These are phyloP conservation scores for roundworm (Caenorhabditis elegans) DNA, from an alignment of 1,140 invertebrate species.

Conservation along the genomic window DNA sequence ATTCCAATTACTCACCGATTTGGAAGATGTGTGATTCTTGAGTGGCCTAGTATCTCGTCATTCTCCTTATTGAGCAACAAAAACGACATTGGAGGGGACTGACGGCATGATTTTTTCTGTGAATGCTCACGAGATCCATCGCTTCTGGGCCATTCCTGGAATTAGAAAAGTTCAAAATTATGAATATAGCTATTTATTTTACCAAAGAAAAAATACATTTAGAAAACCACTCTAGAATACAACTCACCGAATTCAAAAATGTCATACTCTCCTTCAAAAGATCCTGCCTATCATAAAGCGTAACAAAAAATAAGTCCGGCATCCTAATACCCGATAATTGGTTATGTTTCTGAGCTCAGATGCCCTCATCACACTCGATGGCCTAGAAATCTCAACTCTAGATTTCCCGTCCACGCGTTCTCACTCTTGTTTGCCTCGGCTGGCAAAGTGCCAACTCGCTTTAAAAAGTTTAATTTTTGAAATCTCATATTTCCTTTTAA, in stretches of 20 bases:
- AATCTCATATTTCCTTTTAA: too few relatives aligned
- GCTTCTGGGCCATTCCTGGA: conserved; percentile 43
- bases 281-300: not conserved
- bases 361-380: too few relatives aligned
- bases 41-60: conserved; percentile 28
- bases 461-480: too few relatives aligned
- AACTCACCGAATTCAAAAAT: conserved; percentile 5
- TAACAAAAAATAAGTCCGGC: not conserved
- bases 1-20: conserved; percentile 41
- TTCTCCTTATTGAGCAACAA: not conserved
- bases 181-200: too few relatives aligned
- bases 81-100: conserved; percentile 28
- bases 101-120: conserved; percentile 20
- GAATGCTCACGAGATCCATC: conserved; percentile 33
- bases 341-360: too few relatives aligned
- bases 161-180: not conserved
- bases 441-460: too few relatives aligned
- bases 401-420: too few relatives aligned
- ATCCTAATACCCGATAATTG: too few relatives aligned
- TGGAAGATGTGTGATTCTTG: conserved; percentile 28
- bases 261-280: not conserved
- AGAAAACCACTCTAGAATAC: too few relatives aligned
- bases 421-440: too few relatives aligned
- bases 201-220: too few relatives aligned
- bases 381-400: too few relatives aligned